Evolutionary conservation across 2,888 invertebrate species (phyloP).

Genomic region (Allygus modestus): DNA sequence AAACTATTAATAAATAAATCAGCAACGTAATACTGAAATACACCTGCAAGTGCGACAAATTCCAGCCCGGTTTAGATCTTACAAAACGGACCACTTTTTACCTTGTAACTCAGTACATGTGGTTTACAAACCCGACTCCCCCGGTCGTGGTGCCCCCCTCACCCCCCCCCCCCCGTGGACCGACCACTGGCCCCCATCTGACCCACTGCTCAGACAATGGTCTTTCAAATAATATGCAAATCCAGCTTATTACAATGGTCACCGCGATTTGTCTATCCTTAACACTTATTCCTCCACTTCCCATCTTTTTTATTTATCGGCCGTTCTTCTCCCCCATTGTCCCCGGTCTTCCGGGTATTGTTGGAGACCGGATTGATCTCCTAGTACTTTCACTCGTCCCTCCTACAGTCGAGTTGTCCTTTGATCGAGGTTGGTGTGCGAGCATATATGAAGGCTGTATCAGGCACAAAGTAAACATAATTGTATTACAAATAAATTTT

Average conservation of each 20-base stretch:
- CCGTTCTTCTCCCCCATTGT: neutral
- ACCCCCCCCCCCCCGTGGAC: neutral
- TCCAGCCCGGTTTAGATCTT: conserved; percentile 4
- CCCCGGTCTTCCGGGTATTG: conserved; percentile 38
- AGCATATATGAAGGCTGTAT: too few relatives aligned
- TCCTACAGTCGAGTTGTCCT: too few relatives aligned
- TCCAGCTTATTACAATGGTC: conserved; percentile 47
- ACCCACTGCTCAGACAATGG: conserved; percentile 55
- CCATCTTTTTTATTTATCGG: conserved; percentile 53
- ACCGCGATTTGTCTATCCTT: conserved; percentile 54
- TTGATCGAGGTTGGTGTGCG: too few relatives aligned
- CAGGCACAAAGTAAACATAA: too few relatives aligned
- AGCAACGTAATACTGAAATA: too few relatives aligned
- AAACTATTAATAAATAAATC: too few relatives aligned
- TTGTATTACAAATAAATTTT: too few relatives aligned
- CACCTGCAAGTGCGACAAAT: neutral
- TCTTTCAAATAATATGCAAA: conserved; percentile 59
- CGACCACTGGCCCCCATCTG: neutral
- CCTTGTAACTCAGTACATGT: conserved; percentile 41
- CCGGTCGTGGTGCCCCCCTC: neutral
- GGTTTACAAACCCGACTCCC: conserved; percentile 10
- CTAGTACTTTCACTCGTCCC: neutral
- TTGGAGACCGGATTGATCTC: conserved; percentile 13
- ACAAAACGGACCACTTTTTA: conserved; percentile 45
- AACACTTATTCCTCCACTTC: conserved; percentile 46